phyloP scores from a whole-genome alignment of 2,888 invertebrate species.

The Limenitis arthemis region DNA sequence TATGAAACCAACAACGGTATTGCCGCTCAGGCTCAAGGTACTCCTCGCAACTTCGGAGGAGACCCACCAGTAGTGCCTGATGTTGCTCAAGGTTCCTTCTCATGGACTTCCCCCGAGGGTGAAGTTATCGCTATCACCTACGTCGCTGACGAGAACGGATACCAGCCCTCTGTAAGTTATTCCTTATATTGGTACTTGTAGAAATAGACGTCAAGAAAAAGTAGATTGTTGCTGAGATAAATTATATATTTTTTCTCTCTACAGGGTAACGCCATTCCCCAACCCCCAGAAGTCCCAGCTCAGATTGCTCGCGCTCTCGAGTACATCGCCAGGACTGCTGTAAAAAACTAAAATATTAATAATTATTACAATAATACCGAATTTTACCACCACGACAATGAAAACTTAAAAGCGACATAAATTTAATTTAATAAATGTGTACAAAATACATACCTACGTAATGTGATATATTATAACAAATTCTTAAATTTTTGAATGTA shows the following conservation, averaged over 20 bases:
- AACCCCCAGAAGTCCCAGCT: constrained; percentile 64
- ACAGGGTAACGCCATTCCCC: constrained; percentile 61
- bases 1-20: constrained; percentile 76
- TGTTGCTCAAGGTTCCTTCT: constrained; percentile 67
- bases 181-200: too few relatives aligned
- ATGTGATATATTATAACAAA: constrained; percentile 10
- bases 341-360: constrained; percentile 17
- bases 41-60: constrained; percentile 64
- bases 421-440: constrained; percentile 21
- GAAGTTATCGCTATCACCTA: constrained; percentile 70
- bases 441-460: constrained; percentile 13
- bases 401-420: constrained; percentile 15
- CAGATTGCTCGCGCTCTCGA: constrained; percentile 62
- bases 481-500: constrained; percentile 9
- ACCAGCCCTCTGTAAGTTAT: constrained; percentile 69
- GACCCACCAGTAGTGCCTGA: constrained; percentile 46
- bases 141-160: constrained; percentile 79
- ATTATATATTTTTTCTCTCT: constrained; percentile 22
- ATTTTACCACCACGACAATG: constrained; percentile 17
- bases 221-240: too few relatives aligned
- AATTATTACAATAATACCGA: constrained; percentile 8
- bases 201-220: too few relatives aligned
- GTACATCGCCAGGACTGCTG: constrained; percentile 31
- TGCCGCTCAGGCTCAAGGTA: constrained; percentile 70
- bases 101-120: constrained; percentile 75